Evolutionary conservation across 2,888 invertebrate genomes (phyloP).

Genomic region (Cabera pusaria): DNA sequence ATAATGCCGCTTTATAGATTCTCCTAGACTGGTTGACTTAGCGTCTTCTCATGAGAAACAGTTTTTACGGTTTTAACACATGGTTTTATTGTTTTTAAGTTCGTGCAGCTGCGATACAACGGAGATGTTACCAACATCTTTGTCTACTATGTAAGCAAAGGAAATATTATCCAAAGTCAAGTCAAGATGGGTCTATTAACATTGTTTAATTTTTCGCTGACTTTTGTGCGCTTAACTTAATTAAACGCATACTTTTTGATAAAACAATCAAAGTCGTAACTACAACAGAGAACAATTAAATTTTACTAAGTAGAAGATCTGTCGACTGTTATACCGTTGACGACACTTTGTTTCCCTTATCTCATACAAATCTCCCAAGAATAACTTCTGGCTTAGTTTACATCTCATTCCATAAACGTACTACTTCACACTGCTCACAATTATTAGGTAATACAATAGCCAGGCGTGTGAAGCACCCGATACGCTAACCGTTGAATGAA

Average conservation of each 20-base stretch:
- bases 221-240: too few species aligned
- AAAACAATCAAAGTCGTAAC: too few species aligned
- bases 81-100: conserved; percentile 31
- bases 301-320: conserved; percentile 6
- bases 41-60: conserved; percentile 42
- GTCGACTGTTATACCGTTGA: conserved; percentile 8
- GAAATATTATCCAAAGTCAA: too few species aligned
- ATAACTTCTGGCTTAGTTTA: conserved; percentile 22
- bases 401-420: conserved; percentile 21
- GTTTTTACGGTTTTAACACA: conserved; percentile 45
- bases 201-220: too few species aligned
- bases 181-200: too few species aligned
- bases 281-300: conserved; percentile 12
- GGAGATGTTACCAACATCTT: too few species aligned
- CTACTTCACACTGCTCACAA: conserved; percentile 43
- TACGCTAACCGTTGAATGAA: conserved; percentile 54
- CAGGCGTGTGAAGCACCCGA: conserved; percentile 48
- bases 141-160: too few species aligned
- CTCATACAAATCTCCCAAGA: conserved; percentile 13
- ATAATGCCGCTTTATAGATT: conserved; percentile 5
- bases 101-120: conserved; percentile 41
- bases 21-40: conserved; percentile 6
- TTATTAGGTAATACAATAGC: conserved; percentile 52
- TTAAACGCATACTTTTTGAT: too few species aligned
- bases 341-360: conserved; percentile 18